These are phyloP conservation scores for Fragariocoptes setiger DNA, from an alignment of 1,140 invertebrate genomes.

Conservation along the genomic window DNA sequence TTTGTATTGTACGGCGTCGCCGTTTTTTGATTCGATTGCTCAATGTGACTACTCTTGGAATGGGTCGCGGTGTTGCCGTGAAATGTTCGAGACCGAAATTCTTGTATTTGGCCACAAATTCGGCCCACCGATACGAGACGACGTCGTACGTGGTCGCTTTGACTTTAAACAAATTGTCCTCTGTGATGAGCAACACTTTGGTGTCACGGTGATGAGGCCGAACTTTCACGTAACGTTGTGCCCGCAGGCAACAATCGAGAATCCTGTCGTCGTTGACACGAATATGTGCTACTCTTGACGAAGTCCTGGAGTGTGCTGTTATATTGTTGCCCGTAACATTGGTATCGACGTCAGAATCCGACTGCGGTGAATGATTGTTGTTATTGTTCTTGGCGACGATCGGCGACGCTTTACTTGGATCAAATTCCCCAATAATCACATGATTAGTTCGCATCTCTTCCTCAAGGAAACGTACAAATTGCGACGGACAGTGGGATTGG, in stretches of 20 bases:
- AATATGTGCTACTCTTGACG: background rate
- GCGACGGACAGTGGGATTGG: background rate
- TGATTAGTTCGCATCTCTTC: background rate
- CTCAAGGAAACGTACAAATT: background rate
- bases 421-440: background rate
- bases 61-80: background rate
- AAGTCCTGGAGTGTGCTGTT: too few species aligned
- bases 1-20: too few species aligned
- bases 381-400: background rate
- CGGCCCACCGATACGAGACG: background rate
- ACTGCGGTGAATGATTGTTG: too few species aligned
- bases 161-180: background rate
- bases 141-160: background rate
- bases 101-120: background rate
- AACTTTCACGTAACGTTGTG: background rate
- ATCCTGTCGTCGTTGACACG: background rate
- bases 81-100: background rate
- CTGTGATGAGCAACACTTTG: background rate
- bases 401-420: background rate
- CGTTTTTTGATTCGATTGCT: too few species aligned
- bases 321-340: too few species aligned
- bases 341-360: too few species aligned
- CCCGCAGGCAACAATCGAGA: background rate
- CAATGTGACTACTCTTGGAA: too few species aligned
- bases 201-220: background rate